Conservation (phyloP, 2,797 vertebrate species). For the Neoniphon sammara region DNA sequence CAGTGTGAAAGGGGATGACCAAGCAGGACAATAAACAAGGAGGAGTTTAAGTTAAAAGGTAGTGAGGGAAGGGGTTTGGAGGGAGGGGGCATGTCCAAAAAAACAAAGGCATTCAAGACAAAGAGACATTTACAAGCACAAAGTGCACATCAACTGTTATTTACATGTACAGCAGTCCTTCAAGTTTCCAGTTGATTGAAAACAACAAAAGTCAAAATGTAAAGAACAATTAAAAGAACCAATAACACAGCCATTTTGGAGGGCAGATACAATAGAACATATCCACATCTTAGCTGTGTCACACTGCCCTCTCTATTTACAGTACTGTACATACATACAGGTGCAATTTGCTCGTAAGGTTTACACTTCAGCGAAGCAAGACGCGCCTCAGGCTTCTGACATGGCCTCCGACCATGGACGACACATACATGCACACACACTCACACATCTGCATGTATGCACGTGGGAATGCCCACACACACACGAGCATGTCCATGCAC, state of each 20-base stretch:
- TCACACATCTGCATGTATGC: constrained; percentile 15
- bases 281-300: constrained; percentile 76
- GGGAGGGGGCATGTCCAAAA: constrained; percentile 71
- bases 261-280: constrained; percentile 76
- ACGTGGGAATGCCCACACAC: constrained; percentile 58
- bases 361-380: constrained; percentile 68
- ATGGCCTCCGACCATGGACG: constrained; percentile 52
- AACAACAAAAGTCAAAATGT: constrained; percentile 79
- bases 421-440: constrained; percentile 45
- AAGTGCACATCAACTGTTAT: constrained; percentile 93
- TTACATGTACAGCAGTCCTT: constrained; percentile 99
- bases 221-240: constrained; percentile 72
- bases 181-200: constrained; percentile 93
- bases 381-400: constrained; percentile 50
- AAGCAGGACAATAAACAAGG: constrained; percentile 76
- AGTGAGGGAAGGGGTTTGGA: constrained; percentile 30
- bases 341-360: constrained; percentile 71
- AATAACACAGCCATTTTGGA: constrained; percentile 79
- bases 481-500: constrained; percentile 56
- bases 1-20: constrained; percentile 72
- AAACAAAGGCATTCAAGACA: constrained; percentile 84
- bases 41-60: constrained; percentile 71
- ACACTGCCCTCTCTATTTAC: constrained; percentile 74
- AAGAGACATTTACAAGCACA: constrained; percentile 93
- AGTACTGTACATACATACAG: constrained; percentile 74